Base-by-base conservation (phyloP, 2,113 vertebrate species). In the Myodes glareolus region DNA sequence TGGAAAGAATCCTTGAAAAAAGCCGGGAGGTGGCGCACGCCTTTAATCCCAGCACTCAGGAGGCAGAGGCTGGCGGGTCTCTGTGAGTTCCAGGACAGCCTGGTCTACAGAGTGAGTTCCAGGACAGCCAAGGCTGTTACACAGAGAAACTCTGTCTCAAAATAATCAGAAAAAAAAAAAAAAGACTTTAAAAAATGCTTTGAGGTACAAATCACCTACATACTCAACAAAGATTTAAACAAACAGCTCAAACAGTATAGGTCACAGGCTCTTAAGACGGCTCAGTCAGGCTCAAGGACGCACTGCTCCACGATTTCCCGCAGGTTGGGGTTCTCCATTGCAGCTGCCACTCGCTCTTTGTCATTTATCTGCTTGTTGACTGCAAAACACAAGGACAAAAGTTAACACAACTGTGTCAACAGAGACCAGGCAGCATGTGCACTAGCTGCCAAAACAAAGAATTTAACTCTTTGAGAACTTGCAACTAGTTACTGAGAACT, bases 361-460 rank as follows among this genome's bases (percentile, higher is more conserved):
- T 99, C 99, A 0, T 99, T 99, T 98, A 99, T 99, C 98, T 99
- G 99, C 95, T 99, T 99, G 98, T 99, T 99, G 95, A 99, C 99
- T 99, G 98, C 84, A 98, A 98, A 97, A 98, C 67, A 98, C 1
- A 80, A 33, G 86, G 11, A 0, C 1, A 9, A 50, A 97, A 91
- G 88, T 42, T 1, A 91, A 19, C 80, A 96, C 95, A 5, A 13
- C 45, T 33, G 29, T 96, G 33, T 94, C 90, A 92, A 61, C 2
- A 75, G 36, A n/a, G 10, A 7, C 39, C 63, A 61, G 29, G 78
- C 31, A 67, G 25, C 39, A 36, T 50, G 84, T 91, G 76, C 55
- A 84, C 45, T 42, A 93, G 36, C 55, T 87, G n/a, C 17, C 21
- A 75, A 94, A 86, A 80, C 7, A 90, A 61, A 58, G 45, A 73